Evolutionary conservation across 2,888 invertebrate species (phyloP).

Genomic region (Drosophila incognita): DNA sequence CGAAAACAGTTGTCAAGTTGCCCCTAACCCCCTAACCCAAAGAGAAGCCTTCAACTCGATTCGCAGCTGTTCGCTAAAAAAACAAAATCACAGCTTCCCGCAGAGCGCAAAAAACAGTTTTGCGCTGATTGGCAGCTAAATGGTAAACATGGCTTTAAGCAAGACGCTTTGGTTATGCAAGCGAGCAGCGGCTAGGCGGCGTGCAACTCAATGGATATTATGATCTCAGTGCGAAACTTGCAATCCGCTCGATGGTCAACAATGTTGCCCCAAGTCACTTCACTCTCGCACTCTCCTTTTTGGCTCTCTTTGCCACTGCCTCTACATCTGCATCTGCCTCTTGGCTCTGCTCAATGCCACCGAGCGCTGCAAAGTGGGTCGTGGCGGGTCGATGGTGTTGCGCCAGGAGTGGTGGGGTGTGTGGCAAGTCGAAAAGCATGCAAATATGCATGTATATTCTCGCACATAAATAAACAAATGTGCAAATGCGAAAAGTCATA

Average conservation of each 20-base stretch:
- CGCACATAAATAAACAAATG: slow-evolving; percentile 72
- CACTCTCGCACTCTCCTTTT: neutral
- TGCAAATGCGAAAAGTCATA: slow-evolving; percentile 73
- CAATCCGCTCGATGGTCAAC: slow-evolving; percentile 39
- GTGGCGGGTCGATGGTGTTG: slow-evolving; percentile 57
- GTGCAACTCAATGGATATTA: slow-evolving; percentile 58
- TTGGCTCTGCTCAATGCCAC: slow-evolving; percentile 62
- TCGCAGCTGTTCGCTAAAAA: slow-evolving; percentile 56
- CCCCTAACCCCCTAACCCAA: slow-evolving; percentile 5
- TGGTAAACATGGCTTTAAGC: slow-evolving; percentile 60
- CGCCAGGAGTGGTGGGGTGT: neutral
- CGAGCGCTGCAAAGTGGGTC: slow-evolving; percentile 67
- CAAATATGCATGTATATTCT: slow-evolving; percentile 73
- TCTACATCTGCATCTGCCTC: neutral
- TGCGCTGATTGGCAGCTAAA: slow-evolving; percentile 59
- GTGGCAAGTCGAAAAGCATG: slow-evolving; percentile 72
- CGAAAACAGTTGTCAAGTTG: slow-evolving; percentile 20
- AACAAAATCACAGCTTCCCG: slow-evolving; percentile 49
- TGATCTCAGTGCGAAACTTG: slow-evolving; percentile 77
- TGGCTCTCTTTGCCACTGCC: neutral
- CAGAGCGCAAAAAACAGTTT: slow-evolving; percentile 45
- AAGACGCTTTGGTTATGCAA: slow-evolving; percentile 57
- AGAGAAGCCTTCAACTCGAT: neutral
- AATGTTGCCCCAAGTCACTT: neutral
- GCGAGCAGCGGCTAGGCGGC: slow-evolving; percentile 8